Evolutionary conservation across 2,888 invertebrate species (phyloP).

Genomic region (Adelphocoris suturalis): DNA sequence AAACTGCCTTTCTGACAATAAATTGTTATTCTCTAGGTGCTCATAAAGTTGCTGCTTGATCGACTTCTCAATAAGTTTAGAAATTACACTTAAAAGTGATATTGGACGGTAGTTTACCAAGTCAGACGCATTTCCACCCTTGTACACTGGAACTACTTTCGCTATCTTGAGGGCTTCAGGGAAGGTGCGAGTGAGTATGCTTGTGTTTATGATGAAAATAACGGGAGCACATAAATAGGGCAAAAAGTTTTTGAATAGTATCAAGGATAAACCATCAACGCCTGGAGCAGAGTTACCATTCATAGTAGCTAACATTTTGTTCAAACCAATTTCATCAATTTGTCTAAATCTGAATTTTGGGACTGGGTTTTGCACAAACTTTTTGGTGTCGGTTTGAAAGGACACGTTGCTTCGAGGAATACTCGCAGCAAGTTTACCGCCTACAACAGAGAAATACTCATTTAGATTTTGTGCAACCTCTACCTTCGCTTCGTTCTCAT

Average conservation of each 20-base stretch:
- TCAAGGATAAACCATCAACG: not conserved
- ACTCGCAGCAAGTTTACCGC: slow-evolving; percentile 13
- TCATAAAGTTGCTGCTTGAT: slow-evolving; percentile 52
- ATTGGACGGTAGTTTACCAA: slow-evolving; percentile 71
- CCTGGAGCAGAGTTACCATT: slow-evolving; percentile 12
- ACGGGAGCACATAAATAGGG: not conserved
- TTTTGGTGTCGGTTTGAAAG: not conserved
- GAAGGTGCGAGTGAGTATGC: not conserved
- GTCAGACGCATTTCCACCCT: slow-evolving; percentile 54
- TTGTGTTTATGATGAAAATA: not conserved
- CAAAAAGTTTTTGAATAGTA: not conserved
- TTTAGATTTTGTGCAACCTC: not conserved
- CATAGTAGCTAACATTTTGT: not conserved
- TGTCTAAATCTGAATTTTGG: not conserved
- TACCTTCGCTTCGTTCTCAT: not conserved
- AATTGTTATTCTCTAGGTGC: slow-evolving; percentile 58
- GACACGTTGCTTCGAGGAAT: not conserved
- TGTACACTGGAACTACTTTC: slow-evolving; percentile 69
- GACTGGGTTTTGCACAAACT: not conserved
- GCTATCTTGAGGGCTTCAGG: not conserved
- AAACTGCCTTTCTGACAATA: slow-evolving; percentile 56
- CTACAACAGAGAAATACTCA: slow-evolving; percentile 28
- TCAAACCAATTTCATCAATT: not conserved
- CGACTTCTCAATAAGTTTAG: slow-evolving; percentile 69
- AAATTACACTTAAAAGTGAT: slow-evolving; percentile 59